Evolutionary conservation across 2,113 vertebrate species (phyloP).

Genomic region (Oryctolagus cuniculus): DNA sequence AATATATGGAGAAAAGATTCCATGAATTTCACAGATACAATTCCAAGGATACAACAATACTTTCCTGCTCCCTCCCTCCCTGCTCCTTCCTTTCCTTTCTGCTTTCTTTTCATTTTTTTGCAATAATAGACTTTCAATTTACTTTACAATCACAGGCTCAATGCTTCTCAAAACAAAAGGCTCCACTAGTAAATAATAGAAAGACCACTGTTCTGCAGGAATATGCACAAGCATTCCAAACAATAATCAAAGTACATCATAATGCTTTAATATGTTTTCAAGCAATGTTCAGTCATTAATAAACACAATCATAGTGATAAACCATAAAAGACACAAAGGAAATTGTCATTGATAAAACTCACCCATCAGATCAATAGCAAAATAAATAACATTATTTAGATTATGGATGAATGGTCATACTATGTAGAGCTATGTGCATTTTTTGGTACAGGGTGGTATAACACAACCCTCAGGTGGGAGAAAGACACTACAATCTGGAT

Average conservation of each 20-base stretch:
- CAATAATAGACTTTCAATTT: no score
- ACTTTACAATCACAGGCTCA: no score
- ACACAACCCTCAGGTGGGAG: background rate
- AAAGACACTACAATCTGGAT: background rate
- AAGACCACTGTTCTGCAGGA: no score
- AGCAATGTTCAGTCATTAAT: background rate
- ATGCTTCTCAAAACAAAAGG: no score
- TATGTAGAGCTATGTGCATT: background rate
- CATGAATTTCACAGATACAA: no score
- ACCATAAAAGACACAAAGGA: background rate
- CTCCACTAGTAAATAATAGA: no score
- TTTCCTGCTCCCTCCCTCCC: no score
- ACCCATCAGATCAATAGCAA: background rate
- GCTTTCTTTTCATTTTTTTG: no score
- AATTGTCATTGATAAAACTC: conserved; percentile 4
- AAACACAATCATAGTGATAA: background rate
- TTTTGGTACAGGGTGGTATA: background rate
- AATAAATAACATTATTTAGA: conserved; percentile 1
- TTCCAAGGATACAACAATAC: no score
- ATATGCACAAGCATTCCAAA: no score
- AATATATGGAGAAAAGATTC: no score
- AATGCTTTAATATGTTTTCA: conserved; percentile 8
- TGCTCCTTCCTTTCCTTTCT: no score
- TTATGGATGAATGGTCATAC: background rate
- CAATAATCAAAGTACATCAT: background rate